phyloP scores from a whole-genome alignment of 1,140 invertebrate genomes.

The Cotesia glomerata region DNA sequence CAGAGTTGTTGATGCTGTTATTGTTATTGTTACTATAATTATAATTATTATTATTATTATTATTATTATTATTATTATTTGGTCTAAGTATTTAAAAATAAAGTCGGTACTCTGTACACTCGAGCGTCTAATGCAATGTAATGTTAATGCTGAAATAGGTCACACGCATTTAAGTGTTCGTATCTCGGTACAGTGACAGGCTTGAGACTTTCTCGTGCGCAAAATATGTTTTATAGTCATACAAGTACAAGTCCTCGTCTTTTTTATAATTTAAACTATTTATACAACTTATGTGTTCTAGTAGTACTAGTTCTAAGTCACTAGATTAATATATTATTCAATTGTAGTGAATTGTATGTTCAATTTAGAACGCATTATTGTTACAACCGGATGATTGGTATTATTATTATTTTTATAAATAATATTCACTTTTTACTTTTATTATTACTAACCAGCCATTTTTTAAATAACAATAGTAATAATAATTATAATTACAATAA shows the following conservation, averaged over 20 bases:
- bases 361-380: background rate
- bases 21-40: background rate
- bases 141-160: conserved; percentile 5
- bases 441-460: too few relatives aligned
- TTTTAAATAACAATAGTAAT: too few relatives aligned
- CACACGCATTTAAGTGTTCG: conserved; percentile 4
- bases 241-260: too few relatives aligned
- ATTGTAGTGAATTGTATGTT: too few relatives aligned
- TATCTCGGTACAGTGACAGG: background rate
- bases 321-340: too few relatives aligned
- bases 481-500: too few relatives aligned
- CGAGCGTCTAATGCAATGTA: background rate
- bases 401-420: background rate
- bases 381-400: background rate
- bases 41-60: background rate
- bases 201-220: conserved; percentile 5
- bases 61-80: background rate
- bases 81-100: background rate
- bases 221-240: conserved; percentile 4
- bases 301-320: too few relatives aligned
- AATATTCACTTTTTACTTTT: too few relatives aligned
- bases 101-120: background rate
- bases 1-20: background rate
- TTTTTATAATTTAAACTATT: too few relatives aligned
- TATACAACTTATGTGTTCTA: too few relatives aligned